Evolutionary conservation across 2,797 vertebrate genomes (phyloP), one percentile per base, ranked within the genome.

Genomic region (Periparus ater): DNA sequence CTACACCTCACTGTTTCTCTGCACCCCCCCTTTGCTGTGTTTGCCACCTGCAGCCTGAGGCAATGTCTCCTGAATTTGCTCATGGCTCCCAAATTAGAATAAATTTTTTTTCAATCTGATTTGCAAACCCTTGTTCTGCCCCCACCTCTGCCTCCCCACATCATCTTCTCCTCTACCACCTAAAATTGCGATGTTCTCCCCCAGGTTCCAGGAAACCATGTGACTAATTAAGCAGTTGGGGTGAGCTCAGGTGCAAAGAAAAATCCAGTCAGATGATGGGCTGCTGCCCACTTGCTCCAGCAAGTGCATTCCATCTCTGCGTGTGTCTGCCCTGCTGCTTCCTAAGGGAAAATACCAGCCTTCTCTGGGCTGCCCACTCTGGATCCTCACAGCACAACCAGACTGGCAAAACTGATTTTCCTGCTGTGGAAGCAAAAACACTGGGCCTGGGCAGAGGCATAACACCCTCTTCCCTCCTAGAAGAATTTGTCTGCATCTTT

Each of bases 191-290:
- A 67, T 51, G 2, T 60, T 88, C 85, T 79, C 58, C 79, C 73
- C 78, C 2, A 15, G 50, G 57, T 94, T 93, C 88, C 85, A 91
- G 82, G 85, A 96, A 95, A 86, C 88, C 26, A 0, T 88, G 89
- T 96, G 93, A 95, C 82, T 88, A 72, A 83, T 92, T 95, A 95
- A 89, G 79, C 67, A 74, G 23, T 47, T 74, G 54, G 44, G 85
- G 75, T 47, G 7, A 91, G 40, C 88, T 96, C 73, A 85, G 88
- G 79, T 96, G 85, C 85, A 91, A 85, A 75, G 61, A 21, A 89
- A 88, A 91, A 89, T 47, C 68, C 57, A 72, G 70, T 93, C 73
- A 84, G 96, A 91, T 94, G 88, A 91, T 6, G 8, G 36, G 68
- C 65, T 2, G 13, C 91, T 96, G 89, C 89, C 75, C 58, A 51